Evolutionary conservation across 2,797 vertebrate genomes (phyloP).

Genomic region (Echiichthys vipera): DNA sequence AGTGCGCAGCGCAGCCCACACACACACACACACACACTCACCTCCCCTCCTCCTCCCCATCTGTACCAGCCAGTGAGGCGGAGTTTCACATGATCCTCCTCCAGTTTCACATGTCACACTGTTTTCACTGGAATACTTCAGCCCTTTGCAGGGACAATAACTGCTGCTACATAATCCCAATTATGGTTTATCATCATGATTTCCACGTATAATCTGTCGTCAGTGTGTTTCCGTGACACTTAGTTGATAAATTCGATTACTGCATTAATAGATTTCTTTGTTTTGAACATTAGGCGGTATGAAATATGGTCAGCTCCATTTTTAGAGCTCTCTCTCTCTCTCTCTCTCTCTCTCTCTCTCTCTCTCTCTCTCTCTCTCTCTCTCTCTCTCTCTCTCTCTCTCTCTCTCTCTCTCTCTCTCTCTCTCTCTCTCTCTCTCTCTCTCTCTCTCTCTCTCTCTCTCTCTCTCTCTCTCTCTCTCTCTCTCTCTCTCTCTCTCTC

Average conservation of each 20-base stretch:
- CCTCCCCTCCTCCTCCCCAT: conserved; percentile 16
- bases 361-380: too few species aligned
- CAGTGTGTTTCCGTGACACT: neutral
- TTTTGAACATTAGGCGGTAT: neutral
- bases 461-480: too few species aligned
- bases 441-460: too few species aligned
- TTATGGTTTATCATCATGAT: neutral
- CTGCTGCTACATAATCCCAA: neutral
- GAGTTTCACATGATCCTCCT: conserved; percentile 55
- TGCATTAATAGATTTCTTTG: neutral
- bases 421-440: too few species aligned
- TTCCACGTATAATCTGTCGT: neutral
- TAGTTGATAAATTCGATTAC: neutral
- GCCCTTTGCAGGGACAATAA: neutral
- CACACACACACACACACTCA: conserved; percentile 18
- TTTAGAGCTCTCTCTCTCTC: neutral
- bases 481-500: too few species aligned
- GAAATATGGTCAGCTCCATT: neutral
- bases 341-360: too few species aligned
- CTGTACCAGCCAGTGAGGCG: conserved; percentile 55
- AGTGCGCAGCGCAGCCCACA: conserved; percentile 50
- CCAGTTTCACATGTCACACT: conserved; percentile 64
- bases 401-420: too few species aligned
- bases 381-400: too few species aligned
- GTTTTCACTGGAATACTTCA: conserved; percentile 26